These are phyloP conservation scores for Drosophila nebulosa DNA, from an alignment of 1,140 invertebrate genomes.

Conservation along the genomic window DNA sequence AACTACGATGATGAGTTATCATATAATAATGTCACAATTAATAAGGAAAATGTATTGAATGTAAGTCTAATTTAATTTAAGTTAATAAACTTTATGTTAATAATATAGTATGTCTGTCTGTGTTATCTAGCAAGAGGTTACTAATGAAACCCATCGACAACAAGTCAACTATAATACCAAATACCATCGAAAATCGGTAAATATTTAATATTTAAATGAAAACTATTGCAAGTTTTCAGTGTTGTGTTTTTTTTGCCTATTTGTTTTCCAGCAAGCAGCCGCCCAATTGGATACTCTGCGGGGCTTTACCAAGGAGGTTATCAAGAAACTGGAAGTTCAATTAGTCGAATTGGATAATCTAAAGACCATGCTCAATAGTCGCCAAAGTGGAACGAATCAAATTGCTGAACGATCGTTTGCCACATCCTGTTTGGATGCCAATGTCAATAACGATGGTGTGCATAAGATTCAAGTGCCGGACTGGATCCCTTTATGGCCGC, in stretches of 20 bases:
- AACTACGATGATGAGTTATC: background rate
- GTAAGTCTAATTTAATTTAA: background rate
- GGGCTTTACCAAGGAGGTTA: background rate
- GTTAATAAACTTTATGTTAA: too few species aligned
- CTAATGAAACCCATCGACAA: background rate
- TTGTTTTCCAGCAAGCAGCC: background rate
- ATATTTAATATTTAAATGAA: background rate
- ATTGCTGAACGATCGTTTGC: background rate
- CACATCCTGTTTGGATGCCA: slow-evolving; percentile 2
- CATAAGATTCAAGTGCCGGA: slow-evolving; percentile 34
- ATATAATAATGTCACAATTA: background rate
- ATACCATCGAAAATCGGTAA: background rate
- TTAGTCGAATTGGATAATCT: background rate
- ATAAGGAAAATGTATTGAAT: background rate
- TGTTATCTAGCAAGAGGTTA: background rate
- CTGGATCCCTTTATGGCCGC: slow-evolving; percentile 39
- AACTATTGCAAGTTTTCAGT: background rate
- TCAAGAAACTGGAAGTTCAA: background rate
- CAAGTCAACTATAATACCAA: background rate
- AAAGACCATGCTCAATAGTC: background rate
- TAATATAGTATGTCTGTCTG: too few species aligned
- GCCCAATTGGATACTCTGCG: background rate
- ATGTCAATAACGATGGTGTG: slow-evolving; percentile 14
- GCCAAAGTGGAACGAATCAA: background rate
- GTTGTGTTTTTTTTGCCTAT: too few species aligned